Evolutionary conservation across 2,113 vertebrate genomes (phyloP).

Genomic region (Accipiter virgatus): DNA sequence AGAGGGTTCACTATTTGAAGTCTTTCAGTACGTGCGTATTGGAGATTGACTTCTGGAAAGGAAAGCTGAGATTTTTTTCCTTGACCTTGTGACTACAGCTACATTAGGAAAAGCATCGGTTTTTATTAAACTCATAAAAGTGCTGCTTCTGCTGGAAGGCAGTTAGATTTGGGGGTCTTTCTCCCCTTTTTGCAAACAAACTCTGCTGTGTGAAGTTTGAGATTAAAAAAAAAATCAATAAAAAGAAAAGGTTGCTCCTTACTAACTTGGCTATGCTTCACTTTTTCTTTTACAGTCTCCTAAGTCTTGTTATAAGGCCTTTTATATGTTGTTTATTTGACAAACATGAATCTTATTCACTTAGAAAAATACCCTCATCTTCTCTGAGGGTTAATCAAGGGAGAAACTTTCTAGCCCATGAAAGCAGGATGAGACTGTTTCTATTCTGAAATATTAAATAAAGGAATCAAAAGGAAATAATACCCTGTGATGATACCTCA

Average conservation of each 20-base stretch:
- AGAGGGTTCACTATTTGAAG: not conserved
- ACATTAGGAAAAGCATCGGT: not conserved
- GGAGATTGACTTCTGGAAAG: not conserved
- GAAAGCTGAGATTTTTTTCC: not conserved
- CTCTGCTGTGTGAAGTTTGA: not conserved
- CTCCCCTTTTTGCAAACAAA: not conserved
- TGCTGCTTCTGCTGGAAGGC: not conserved
- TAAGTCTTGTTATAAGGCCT: not conserved
- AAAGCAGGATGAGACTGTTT: not conserved
- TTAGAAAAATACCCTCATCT: not conserved
- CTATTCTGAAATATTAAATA: slow-evolving; percentile 31
- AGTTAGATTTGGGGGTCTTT: not conserved
- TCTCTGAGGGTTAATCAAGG: not conserved
- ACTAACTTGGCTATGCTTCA: not conserved
- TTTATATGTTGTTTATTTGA: not conserved
- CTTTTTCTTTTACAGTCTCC: not conserved
- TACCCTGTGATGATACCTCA: slow-evolving; percentile 7
- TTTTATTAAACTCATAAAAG: not conserved
- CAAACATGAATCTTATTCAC: not conserved
- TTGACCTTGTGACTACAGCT: not conserved
- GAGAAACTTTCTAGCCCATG: not conserved
- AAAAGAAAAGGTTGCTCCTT: too few species aligned
- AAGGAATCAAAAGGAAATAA: slow-evolving; percentile 33
- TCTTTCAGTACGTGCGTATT: not conserved
- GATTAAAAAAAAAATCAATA: too few species aligned